Evolutionary conservation across 2,888 invertebrate species (phyloP).

Genomic region (Theretra japonica): DNA sequence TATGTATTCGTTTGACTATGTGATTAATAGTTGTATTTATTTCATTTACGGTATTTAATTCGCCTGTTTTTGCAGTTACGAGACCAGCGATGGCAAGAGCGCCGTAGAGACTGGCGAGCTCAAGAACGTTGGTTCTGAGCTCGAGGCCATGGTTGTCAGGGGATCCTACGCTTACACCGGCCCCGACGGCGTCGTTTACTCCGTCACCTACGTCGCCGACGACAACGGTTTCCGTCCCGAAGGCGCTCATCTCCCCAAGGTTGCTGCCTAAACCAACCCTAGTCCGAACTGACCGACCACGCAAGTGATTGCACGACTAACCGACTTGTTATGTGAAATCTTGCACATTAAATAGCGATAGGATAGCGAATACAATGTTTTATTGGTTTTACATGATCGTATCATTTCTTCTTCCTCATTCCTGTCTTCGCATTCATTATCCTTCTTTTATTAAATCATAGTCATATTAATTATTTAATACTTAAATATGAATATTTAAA

Average conservation of each 20-base stretch:
- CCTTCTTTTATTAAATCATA: neutral
- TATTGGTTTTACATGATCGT: slow-evolving; percentile 34
- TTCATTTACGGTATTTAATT: neutral
- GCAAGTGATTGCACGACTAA: slow-evolving; percentile 42
- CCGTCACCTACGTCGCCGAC: slow-evolving; percentile 78
- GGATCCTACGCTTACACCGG: slow-evolving; percentile 78
- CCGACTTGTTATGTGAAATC: slow-evolving; percentile 38
- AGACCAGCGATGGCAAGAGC: slow-evolving; percentile 70
- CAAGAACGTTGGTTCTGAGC: slow-evolving; percentile 73
- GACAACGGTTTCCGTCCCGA: slow-evolving; percentile 81
- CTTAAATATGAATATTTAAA: too few relatives aligned
- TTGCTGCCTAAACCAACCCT: slow-evolving; percentile 33
- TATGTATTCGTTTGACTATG: too few relatives aligned
- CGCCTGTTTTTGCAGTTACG: slow-evolving; percentile 48
- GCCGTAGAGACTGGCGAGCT: slow-evolving; percentile 62
- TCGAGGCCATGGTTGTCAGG: slow-evolving; percentile 74
- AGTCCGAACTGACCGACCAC: slow-evolving; percentile 42
- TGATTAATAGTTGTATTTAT: too few relatives aligned
- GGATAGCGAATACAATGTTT: slow-evolving; percentile 49
- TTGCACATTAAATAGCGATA: slow-evolving; percentile 45
- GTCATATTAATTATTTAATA: neutral
- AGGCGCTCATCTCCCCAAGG: slow-evolving; percentile 30
- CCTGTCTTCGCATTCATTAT: neutral
- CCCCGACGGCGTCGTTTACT: slow-evolving; percentile 74
- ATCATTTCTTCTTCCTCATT: neutral